Conservation (phyloP, 2,113 vertebrate genomes). For the Pelodiscus sinensis region DNA sequence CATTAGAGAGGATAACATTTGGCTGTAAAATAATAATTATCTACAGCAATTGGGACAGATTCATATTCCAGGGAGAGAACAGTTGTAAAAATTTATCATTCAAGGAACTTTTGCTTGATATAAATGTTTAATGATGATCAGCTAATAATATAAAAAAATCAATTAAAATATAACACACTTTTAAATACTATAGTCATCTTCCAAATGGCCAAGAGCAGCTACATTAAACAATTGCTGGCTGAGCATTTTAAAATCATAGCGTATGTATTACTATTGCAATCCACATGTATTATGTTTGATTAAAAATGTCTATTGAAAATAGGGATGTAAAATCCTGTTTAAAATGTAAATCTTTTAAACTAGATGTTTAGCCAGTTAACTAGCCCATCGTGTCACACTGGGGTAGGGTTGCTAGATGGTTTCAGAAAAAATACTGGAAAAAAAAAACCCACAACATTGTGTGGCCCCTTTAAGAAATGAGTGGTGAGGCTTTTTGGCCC, state of each 20-base stretch:
- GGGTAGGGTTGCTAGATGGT: too few species aligned
- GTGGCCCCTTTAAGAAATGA: too few species aligned
- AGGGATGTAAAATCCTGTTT: too few species aligned
- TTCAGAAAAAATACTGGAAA: too few species aligned
- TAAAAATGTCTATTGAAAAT: neutral
- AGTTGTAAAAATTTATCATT: neutral
- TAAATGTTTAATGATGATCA: conserved; percentile 1
- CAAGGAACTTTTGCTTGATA: neutral
- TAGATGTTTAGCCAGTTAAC: too few species aligned
- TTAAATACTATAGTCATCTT: neutral
- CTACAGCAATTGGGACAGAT: neutral
- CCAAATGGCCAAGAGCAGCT: neutral
- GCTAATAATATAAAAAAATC: conserved; percentile 11
- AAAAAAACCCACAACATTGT: too few species aligned
- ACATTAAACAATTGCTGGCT: neutral
- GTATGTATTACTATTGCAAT: neutral
- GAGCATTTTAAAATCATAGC: neutral
- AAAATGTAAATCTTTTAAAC: too few species aligned
- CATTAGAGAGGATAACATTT: neutral
- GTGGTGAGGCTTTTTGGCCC: too few species aligned
- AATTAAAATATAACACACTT: neutral
- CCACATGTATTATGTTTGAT: neutral
- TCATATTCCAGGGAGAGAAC: neutral
- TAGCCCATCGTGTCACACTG: too few species aligned
- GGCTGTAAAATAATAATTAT: neutral